Conservation (phyloP, 2,888 invertebrate species). For the Hybos culiciformis region DNA sequence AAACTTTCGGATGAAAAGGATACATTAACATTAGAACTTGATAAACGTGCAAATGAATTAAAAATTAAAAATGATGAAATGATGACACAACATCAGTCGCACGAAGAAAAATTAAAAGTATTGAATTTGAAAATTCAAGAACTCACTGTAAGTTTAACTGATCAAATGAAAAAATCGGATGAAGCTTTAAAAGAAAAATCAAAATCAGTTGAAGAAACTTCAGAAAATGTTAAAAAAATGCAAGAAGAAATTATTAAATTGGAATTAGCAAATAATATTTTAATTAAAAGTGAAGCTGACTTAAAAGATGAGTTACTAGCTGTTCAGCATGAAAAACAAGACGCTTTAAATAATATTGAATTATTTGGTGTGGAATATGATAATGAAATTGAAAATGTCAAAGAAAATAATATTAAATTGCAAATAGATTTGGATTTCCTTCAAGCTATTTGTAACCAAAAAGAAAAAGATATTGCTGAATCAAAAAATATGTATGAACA, state of each 20-base stretch:
- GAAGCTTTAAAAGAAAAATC: not conserved
- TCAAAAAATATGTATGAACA: slow-evolving; percentile 8
- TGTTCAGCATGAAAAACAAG: not conserved
- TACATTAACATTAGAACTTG: not conserved
- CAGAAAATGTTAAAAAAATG: not conserved
- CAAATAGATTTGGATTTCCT: slow-evolving; percentile 17
- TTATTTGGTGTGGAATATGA: not conserved
- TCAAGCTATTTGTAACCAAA: slow-evolving; percentile 23
- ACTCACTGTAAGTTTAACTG: not conserved
- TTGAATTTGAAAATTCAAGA: not conserved
- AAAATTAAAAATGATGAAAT: not conserved
- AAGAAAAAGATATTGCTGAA: slow-evolving; percentile 27
- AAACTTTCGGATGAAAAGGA: not conserved
- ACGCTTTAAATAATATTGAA: not conserved
- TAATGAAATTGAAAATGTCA: slow-evolving; percentile 18
- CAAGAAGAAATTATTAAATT: not conserved
- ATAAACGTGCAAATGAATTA: not conserved
- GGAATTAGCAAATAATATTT: not conserved
- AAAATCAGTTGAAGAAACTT: not conserved
- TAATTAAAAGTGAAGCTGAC: no score
- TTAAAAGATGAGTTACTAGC: no score
- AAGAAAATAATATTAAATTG: slow-evolving; percentile 24
- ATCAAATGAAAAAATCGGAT: not conserved
- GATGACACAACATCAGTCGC: no score
- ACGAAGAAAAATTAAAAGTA: not conserved